These are phyloP conservation scores for Plodia interpunctella DNA, from an alignment of 1,140 invertebrate species.

Conservation along the genomic window DNA sequence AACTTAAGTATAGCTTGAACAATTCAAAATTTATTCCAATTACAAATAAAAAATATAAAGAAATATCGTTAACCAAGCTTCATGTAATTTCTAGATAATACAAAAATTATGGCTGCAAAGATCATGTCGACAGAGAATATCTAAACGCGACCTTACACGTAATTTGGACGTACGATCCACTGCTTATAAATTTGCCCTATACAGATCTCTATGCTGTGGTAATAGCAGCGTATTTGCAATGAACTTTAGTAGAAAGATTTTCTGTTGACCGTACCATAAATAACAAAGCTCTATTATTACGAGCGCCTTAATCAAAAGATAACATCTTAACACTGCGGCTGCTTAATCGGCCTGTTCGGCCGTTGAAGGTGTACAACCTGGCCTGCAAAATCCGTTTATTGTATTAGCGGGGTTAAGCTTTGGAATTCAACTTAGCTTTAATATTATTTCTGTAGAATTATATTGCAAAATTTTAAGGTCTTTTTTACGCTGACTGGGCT, in stretches of 20 bases:
- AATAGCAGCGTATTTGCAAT: too few relatives aligned
- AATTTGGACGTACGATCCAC: slow-evolving; percentile 31
- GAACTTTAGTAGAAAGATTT: too few relatives aligned
- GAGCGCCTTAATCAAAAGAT: slow-evolving; percentile 68
- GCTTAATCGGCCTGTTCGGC: slow-evolving; percentile 42
- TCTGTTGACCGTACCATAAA: slow-evolving; percentile 39
- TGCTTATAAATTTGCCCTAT: too few relatives aligned
- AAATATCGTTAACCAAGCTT: slow-evolving; percentile 8
- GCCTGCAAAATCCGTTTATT: not conserved
- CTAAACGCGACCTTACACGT: slow-evolving; percentile 29
- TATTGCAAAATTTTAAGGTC: too few relatives aligned
- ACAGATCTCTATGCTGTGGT: too few relatives aligned
- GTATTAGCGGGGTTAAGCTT: too few relatives aligned
- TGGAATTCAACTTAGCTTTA: too few relatives aligned
- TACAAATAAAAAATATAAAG: too few relatives aligned
- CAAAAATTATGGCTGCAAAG: slow-evolving; percentile 14
- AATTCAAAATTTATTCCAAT: too few relatives aligned
- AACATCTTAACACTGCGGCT: slow-evolving; percentile 59
- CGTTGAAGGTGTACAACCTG: not conserved
- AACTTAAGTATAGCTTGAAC: too few relatives aligned
- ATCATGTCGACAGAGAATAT: slow-evolving; percentile 31
- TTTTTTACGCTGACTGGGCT: too few relatives aligned
- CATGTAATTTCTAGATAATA: slow-evolving; percentile 12
- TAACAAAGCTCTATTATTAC: slow-evolving; percentile 61
- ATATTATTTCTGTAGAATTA: too few relatives aligned